Percentiles rank a stretch among this genome's conserved stretches.
phyloP scores from a whole-genome alignment of 2,797 vertebrate genomes.

The Spheniscus humboldti region DNA sequence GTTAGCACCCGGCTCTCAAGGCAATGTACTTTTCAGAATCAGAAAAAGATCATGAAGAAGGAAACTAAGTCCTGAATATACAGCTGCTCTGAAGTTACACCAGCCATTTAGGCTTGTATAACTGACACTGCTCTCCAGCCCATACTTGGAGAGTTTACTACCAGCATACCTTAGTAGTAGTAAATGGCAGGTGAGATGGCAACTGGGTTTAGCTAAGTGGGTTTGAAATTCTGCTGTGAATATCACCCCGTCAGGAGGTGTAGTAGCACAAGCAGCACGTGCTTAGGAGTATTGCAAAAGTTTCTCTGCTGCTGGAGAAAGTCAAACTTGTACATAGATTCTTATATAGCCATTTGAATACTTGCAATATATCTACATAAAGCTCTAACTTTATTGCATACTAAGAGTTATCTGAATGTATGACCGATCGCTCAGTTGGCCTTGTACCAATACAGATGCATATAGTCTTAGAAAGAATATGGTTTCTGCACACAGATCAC shows the following conservation, averaged over 20 bases:
- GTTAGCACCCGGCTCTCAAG: not conserved
- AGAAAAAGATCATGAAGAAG: not conserved
- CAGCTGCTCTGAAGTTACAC: not conserved
- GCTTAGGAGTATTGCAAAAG: not conserved
- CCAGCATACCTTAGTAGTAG: not conserved
- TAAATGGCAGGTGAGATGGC: not conserved
- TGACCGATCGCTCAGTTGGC: not conserved
- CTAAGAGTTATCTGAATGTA: not conserved
- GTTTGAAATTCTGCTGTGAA: not conserved
- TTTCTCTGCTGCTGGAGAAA: not conserved
- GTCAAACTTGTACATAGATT: not conserved
- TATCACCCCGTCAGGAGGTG: not conserved
- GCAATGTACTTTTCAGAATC: not conserved
- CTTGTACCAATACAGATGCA: not conserved
- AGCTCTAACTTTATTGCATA: not conserved
- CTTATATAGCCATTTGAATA: not conserved
- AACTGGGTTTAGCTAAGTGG: not conserved
- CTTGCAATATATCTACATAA: not conserved
- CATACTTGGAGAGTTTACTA: not conserved
- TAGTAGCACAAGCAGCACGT: not conserved
- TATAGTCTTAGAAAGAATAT: not conserved
- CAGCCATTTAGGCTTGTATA: not conserved
- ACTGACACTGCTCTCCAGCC: not conserved
- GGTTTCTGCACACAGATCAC: not conserved
- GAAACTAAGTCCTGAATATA: not conserved